Conservation (phyloP, 1,140 invertebrate genomes). For the Agrypnia vestita region DNA sequence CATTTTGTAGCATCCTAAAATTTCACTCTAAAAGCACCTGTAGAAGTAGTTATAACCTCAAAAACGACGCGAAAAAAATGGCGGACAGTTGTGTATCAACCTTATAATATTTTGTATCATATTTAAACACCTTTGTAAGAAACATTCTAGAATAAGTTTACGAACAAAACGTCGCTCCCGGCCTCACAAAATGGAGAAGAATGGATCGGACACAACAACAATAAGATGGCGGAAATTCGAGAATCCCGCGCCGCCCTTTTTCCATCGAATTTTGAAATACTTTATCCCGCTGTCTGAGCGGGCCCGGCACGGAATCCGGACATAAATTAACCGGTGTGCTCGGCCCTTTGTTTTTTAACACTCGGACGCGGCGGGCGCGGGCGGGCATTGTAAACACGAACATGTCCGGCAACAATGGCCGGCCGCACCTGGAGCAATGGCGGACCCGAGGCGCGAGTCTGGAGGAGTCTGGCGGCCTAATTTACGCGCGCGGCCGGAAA, state of each 20-base stretch:
- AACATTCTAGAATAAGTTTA: too few relatives aligned
- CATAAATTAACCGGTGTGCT: constrained; percentile 46
- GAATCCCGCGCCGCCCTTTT: neutral
- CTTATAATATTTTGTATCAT: too few relatives aligned
- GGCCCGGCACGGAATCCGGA: constrained; percentile 42
- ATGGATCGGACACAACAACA: neutral
- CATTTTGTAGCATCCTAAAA: too few relatives aligned
- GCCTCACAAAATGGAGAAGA: neutral
- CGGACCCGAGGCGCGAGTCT: neutral
- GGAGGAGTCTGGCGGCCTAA: too few relatives aligned
- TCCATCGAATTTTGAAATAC: constrained; percentile 46
- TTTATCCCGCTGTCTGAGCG: constrained; percentile 34
- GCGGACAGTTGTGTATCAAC: too few relatives aligned
- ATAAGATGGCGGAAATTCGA: neutral
- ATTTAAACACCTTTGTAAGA: too few relatives aligned
- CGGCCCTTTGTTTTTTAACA: constrained; percentile 48
- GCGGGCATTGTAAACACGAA: constrained; percentile 47
- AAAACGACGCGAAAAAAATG: too few relatives aligned
- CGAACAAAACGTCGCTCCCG: too few relatives aligned
- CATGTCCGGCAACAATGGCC: constrained; percentile 36
- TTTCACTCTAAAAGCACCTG: too few relatives aligned
- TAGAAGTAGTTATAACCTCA: too few relatives aligned
- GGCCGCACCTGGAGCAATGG: constrained; percentile 21
- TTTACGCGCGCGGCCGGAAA: too few relatives aligned
- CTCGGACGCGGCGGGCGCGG: constrained; percentile 16